Evolutionary conservation across 2,888 invertebrate species (phyloP).

Genomic region (Mesorhabditis spiculigera): DNA sequence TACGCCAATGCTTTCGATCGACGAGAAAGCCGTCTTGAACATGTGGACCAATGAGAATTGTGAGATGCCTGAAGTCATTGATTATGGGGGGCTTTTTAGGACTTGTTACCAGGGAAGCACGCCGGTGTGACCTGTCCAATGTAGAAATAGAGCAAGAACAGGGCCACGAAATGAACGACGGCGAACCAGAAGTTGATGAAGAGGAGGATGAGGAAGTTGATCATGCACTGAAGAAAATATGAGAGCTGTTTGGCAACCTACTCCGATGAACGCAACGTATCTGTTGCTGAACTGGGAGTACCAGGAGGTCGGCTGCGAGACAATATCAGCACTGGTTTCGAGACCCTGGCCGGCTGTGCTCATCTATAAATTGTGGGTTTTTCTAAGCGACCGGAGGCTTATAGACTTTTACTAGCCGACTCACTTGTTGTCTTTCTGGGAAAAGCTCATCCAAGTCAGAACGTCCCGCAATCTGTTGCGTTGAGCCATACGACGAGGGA

Average conservation of each 20-base stretch:
- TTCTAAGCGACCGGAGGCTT: no score
- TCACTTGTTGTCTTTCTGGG: conserved; percentile 68
- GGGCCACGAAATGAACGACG: conserved; percentile 75
- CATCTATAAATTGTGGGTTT: not conserved
- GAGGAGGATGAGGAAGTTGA: conserved; percentile 84
- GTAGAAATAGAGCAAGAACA: conserved; percentile 85
- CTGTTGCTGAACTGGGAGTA: conserved; percentile 88
- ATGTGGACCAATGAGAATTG: conserved; percentile 43
- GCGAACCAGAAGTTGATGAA: conserved; percentile 90
- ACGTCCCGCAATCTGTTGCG: conserved; percentile 4
- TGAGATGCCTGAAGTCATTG: conserved; percentile 35
- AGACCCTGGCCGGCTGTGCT: not conserved
- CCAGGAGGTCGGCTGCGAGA: conserved; percentile 85
- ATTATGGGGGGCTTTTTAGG: not conserved
- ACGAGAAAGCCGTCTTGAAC: conserved; percentile 41
- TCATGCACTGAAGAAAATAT: conserved; percentile 70
- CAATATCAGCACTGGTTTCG: conserved; percentile 44
- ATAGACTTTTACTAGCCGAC: no score
- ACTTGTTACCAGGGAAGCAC: conserved; percentile 78
- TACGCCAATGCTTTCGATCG: conserved; percentile 26
- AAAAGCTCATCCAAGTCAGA: conserved; percentile 80
- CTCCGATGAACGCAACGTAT: conserved; percentile 86
- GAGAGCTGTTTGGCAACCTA: conserved; percentile 63
- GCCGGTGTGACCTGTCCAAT: conserved; percentile 92
- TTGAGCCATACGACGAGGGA: conserved; percentile 12